Evolutionary conservation across 2,113 vertebrate genomes (phyloP), one percentile per base, ranked within the genome.

Genomic region (Prunella fulvescens): DNA sequence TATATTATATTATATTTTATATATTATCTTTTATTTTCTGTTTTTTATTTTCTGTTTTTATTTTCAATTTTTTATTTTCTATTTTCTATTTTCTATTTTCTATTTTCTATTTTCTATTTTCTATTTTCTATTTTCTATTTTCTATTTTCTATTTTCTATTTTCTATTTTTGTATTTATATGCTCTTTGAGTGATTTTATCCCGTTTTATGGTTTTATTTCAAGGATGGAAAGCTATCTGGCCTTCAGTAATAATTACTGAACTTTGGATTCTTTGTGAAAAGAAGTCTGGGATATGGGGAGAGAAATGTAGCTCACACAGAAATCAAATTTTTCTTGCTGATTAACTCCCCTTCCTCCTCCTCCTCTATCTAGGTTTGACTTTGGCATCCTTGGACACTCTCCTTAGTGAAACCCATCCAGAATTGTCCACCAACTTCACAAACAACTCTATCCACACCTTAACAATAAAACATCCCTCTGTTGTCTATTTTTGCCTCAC

Each of bases 391-490:
- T 18, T 69, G 15, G 13, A 42, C 42, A 3, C 3, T n/a, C 4
- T 60, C 42, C 23, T 37, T 29, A 31, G 14, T 10, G 51, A 61
- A 62, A 51, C 2, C 2, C 29, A 70, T 4, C 10, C n/a, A 33
- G n/a, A 67, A 40, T 2, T 17, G 2, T 10, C 3, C 33, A 2
- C 1, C 6, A 54, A 25, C 16, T 15, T 81, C 31, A 25, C 1
- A 1, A 61, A 39, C 1, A 12, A 3, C 37, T 19, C 33, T 23
- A 12, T 1, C 53, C 33, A 7, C 19, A 12, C 31, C 62, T 69
- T 58, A n/a, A 81, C 62, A 47, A 53, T 2, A 37, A 61, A 76
- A 6, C 12, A 10, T 15, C 20, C 10, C 3, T 72, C 14, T 3
- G 0, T 78, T 79, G 56, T 19, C 44, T 62, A 0, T 2, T 71